Conservation (phyloP, 2,113 vertebrate species). For the Platysteira castanea region DNA sequence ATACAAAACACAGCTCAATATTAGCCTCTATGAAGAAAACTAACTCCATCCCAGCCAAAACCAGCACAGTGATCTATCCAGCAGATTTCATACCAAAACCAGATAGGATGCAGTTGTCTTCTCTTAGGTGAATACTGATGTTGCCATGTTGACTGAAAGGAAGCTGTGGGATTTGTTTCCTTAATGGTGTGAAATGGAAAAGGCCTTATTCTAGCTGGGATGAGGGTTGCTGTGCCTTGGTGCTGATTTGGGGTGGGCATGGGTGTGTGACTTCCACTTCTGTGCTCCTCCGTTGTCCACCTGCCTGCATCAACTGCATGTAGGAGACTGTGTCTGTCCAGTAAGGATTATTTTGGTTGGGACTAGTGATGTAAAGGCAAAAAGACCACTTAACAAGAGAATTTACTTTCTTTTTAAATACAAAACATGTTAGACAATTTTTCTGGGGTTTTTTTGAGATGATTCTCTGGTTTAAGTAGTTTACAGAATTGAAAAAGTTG, state of each 20-base stretch:
- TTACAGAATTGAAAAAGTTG: background rate
- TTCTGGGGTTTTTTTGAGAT: background rate
- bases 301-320: fast-evolving
- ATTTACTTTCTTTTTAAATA: background rate
- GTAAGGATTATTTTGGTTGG: background rate
- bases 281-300: background rate
- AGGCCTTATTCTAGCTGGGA: background rate
- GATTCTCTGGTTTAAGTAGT: background rate
- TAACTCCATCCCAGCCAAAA: background rate
- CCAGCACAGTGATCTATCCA: background rate
- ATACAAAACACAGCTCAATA: background rate
- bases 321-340: background rate
- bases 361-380: background rate
- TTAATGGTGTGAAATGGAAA: background rate
- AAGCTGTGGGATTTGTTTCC: background rate
- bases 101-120: background rate
- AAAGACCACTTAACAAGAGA: background rate
- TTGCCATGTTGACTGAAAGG: background rate
- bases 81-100: background rate
- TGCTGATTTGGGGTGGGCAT: background rate
- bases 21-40: background rate
- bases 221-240: background rate
- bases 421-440: background rate
- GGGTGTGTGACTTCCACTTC: background rate
- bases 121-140: background rate